Evolutionary conservation across 2,888 invertebrate species (phyloP).

Genomic region (Folsomia candida): DNA sequence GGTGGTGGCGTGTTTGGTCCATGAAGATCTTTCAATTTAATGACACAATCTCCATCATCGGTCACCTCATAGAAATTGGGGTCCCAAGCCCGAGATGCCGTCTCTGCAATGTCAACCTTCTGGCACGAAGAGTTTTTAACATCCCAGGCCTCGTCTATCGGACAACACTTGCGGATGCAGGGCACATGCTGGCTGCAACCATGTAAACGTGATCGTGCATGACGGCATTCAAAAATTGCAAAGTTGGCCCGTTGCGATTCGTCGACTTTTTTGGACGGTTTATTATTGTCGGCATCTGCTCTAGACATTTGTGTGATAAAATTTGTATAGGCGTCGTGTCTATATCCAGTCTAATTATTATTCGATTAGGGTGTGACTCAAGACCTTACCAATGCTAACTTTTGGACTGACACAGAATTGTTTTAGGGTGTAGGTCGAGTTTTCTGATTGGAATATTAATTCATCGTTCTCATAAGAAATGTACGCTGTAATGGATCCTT

Average conservation of each 20-base stretch:
- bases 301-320: no score
- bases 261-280: no score
- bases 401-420: not conserved
- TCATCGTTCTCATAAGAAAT: not conserved
- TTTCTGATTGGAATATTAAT: not conserved
- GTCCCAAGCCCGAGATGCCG: not conserved
- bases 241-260: no score
- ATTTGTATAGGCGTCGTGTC: no score
- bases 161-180: constrained; percentile 35
- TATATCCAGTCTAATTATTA: no score
- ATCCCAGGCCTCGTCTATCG: constrained; percentile 25
- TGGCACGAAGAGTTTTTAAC: constrained; percentile 9
- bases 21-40: not conserved
- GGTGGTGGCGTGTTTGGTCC: not conserved
- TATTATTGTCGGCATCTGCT: no score
- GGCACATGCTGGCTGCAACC: no score
- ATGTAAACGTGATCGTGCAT: constrained; percentile 9
- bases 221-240: not conserved
- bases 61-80: constrained; percentile 4
- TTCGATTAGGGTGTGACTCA: not conserved
- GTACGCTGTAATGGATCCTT: not conserved
- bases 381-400: not conserved
- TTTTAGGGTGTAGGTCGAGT: not conserved
- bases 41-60: not conserved
- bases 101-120: not conserved